Percentiles rank a stretch among this genome's conserved stretches.
Conservation (phyloP, 1,140 invertebrate genomes). For the Ceratitis capitata region DNA sequence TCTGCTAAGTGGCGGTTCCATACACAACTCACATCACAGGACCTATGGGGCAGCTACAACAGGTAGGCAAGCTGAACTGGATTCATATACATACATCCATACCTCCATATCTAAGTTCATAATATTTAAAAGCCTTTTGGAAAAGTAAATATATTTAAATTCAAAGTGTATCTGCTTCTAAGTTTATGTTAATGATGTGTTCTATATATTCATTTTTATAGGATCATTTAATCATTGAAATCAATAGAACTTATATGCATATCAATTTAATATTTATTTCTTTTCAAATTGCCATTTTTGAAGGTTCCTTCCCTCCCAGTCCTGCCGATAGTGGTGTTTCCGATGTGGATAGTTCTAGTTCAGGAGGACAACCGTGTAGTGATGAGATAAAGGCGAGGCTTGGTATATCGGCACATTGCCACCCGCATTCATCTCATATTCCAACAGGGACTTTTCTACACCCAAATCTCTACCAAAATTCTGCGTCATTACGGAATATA, state of each 20-base stretch:
- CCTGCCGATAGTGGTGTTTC: slow-evolving; percentile 97
- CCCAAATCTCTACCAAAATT: slow-evolving; percentile 65
- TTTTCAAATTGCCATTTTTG: background rate
- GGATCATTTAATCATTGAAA: background rate
- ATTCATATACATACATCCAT: too few species aligned
- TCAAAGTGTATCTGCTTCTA: background rate
- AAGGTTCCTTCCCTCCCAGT: slow-evolving; percentile 93
- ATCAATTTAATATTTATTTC: background rate
- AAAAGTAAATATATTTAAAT: background rate
- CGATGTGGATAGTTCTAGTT: slow-evolving; percentile 94
- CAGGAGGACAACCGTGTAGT: slow-evolving; percentile 83
- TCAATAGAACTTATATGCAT: too few species aligned
- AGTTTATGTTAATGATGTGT: background rate
- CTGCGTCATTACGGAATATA: slow-evolving; percentile 63
- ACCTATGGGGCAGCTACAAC: slow-evolving; percentile 64
- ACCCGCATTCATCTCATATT: slow-evolving; percentile 51
- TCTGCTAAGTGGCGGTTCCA: slow-evolving; percentile 62
- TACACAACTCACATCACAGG: slow-evolving; percentile 64
- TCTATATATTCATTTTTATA: background rate
- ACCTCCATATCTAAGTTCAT: background rate
- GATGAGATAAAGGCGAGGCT: slow-evolving; percentile 87
- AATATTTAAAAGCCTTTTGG: background rate
- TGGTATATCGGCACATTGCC: slow-evolving; percentile 66
- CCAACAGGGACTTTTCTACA: slow-evolving; percentile 64
- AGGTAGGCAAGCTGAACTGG: slow-evolving; percentile 55